Evolutionary conservation across 2,888 invertebrate genomes (phyloP).

Genomic region (Agonopterix alstromeriana): DNA sequence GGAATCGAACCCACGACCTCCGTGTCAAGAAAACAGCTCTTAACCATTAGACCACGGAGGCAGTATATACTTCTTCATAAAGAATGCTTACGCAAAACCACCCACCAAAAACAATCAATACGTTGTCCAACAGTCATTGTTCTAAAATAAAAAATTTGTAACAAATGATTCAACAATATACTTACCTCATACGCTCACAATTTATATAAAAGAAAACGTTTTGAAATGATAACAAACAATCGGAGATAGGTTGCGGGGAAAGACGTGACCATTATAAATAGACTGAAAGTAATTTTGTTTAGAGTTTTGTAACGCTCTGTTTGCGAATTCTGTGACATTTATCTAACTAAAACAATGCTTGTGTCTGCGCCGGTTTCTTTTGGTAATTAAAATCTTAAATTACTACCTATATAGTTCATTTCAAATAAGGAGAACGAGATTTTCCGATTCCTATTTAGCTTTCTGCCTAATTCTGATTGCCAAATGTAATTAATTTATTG

Average conservation of each 20-base stretch:
- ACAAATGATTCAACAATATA: constrained; percentile 1
- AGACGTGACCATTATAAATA: not conserved
- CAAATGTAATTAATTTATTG: too few species aligned
- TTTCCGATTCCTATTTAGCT: too few species aligned
- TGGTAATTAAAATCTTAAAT: not conserved
- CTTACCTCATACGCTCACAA: not conserved
- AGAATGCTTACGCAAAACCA: not conserved
- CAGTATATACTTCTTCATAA: too few species aligned
- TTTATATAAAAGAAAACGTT: not conserved
- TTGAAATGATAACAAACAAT: not conserved
- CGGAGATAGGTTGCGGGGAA: not conserved
- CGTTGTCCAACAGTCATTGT: constrained; percentile 1
- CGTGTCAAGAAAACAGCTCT: too few species aligned
- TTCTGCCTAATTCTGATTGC: too few species aligned
- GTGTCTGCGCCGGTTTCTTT: not conserved
- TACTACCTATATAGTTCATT: too few species aligned
- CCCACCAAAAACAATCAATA: not conserved
- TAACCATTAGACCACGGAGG: too few species aligned
- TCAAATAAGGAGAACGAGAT: too few species aligned
- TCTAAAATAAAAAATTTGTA: constrained; percentile 2
- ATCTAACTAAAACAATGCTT: not conserved
- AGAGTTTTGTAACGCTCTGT: not conserved
- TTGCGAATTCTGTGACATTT: too few species aligned
- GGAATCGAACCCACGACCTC: too few species aligned
- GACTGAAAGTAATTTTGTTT: not conserved